Percentiles rank a stretch among this genome's conserved stretches.
phyloP scores from a whole-genome alignment of 2,797 vertebrate species.

The Paedocypris micromegethes region DNA sequence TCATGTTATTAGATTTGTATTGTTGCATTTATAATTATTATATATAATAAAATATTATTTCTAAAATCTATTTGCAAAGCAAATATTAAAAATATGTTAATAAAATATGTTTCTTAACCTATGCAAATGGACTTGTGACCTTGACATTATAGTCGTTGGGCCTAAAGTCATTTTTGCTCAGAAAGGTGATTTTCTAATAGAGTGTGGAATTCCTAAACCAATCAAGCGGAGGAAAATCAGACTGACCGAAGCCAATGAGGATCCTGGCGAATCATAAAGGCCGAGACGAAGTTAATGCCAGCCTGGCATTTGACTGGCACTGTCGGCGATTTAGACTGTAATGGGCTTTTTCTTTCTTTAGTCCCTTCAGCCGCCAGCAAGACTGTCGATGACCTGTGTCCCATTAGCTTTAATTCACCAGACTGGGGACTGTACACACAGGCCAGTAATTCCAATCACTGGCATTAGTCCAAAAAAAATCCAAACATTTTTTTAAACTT shows the following conservation, averaged over 20 bases:
- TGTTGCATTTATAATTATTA: too few relatives aligned
- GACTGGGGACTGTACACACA: too few relatives aligned
- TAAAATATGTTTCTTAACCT: too few relatives aligned
- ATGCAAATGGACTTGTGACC: background rate
- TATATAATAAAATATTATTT: too few relatives aligned
- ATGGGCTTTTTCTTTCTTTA: slow-evolving; percentile 52
- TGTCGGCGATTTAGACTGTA: slow-evolving; percentile 70
- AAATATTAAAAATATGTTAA: too few relatives aligned
- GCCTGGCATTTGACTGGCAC: slow-evolving; percentile 57
- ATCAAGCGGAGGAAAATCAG: slow-evolving; percentile 33
- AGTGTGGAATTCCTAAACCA: slow-evolving; percentile 27
- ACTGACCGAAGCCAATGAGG: slow-evolving; percentile 38
- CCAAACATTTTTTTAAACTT: too few relatives aligned
- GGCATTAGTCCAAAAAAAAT: too few relatives aligned
- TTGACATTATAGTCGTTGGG: background rate
- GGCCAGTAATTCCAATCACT: too few relatives aligned
- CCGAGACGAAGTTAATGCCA: slow-evolving; percentile 40
- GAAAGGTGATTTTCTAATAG: slow-evolving; percentile 17
- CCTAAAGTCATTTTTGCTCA: background rate
- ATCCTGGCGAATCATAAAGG: slow-evolving; percentile 30
- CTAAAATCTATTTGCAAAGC: too few relatives aligned
- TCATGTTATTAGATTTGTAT: too few relatives aligned
- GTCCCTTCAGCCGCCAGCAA: slow-evolving; percentile 26
- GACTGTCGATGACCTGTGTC: slow-evolving; percentile 38
- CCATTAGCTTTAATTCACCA: slow-evolving; percentile 47